A percentile compares a stretch with the other conserved stretches of the same genome.
Evolutionary conservation across 2,888 invertebrate genomes (phyloP).

Genomic region (Pachydiplax longipennis): DNA sequence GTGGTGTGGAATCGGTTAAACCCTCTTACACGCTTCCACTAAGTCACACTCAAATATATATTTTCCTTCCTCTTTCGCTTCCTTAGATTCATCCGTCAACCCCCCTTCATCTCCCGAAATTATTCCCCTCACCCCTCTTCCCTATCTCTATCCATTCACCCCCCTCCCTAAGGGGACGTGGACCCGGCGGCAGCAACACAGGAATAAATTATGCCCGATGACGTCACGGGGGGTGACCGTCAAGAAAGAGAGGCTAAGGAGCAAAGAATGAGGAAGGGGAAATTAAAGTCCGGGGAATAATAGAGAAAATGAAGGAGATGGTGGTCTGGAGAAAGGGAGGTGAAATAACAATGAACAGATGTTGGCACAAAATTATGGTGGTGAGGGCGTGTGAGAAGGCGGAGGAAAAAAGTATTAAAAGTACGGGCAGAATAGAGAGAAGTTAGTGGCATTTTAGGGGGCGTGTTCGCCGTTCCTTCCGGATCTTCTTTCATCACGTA

Average conservation of each 20-base stretch:
- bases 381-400: not conserved
- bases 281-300: not conserved
- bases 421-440: not conserved
- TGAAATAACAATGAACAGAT: conserved; percentile 40
- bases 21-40: not conserved
- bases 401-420: not conserved
- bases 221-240: conserved; percentile 7
- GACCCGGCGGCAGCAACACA: conserved; percentile 29
- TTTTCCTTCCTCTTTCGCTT: not conserved
- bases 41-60: not conserved
- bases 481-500: no score
- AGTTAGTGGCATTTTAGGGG: no score
- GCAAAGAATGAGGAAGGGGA: not conserved
- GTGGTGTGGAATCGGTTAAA: not conserved
- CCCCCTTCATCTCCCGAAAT: not conserved
- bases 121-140: not conserved
- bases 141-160: not conserved
- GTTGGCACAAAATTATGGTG: not conserved
- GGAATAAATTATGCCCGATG: conserved; percentile 43
- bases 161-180: not conserved
- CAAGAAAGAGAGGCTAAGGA: not conserved
- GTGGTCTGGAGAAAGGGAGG: not conserved
- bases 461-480: no score
- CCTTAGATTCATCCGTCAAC: not conserved
- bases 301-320: not conserved